These are phyloP conservation scores for Drosophila busckii DNA, from an alignment of 1,140 invertebrate genomes.

Conservation along the genomic window DNA sequence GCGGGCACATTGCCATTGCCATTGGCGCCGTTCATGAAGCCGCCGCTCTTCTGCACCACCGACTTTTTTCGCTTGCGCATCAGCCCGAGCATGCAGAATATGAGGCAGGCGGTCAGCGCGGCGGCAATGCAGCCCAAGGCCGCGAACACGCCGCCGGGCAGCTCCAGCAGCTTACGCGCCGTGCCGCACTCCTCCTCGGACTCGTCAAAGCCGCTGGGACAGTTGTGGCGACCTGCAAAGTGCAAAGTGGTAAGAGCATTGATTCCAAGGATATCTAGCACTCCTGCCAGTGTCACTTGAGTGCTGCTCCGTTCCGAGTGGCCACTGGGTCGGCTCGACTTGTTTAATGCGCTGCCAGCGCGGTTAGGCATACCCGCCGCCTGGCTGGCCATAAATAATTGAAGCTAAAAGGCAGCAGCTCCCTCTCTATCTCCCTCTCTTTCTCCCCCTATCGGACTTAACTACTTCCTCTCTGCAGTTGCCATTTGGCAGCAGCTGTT, in stretches of 20 bases:
- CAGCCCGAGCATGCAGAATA: conserved; percentile 80
- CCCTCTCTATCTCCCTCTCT: too few species aligned
- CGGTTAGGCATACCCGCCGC: conserved; percentile 66
- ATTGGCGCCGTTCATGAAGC: conserved; percentile 76
- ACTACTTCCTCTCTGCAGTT: too few species aligned
- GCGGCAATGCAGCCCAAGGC: conserved; percentile 81
- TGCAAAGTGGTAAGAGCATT: conserved; percentile 21
- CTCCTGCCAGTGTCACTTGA: conserved; percentile 45
- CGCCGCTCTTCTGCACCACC: conserved; percentile 79
- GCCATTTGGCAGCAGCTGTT: conserved; percentile 45
- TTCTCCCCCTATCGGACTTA: too few species aligned
- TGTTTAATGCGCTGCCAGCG: conserved; percentile 70
- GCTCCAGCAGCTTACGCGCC: conserved; percentile 79
- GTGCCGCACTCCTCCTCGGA: conserved; percentile 85
- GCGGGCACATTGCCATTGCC: conserved; percentile 65
- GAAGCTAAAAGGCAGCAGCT: conserved; percentile 63
- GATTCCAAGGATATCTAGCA: conserved; percentile 53
- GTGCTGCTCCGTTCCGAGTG: conserved; percentile 24
- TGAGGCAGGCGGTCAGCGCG: conserved; percentile 80
- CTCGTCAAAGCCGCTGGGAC: conserved; percentile 92
- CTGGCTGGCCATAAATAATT: conserved; percentile 74
- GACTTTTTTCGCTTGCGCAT: conserved; percentile 81
- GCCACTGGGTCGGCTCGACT: conserved; percentile 31
- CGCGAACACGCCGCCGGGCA: conserved; percentile 80
- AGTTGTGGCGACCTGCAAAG: conserved; percentile 82